phyloP scores from a whole-genome alignment of 1,140 invertebrate genomes.

The Camponotus floridanus region DNA sequence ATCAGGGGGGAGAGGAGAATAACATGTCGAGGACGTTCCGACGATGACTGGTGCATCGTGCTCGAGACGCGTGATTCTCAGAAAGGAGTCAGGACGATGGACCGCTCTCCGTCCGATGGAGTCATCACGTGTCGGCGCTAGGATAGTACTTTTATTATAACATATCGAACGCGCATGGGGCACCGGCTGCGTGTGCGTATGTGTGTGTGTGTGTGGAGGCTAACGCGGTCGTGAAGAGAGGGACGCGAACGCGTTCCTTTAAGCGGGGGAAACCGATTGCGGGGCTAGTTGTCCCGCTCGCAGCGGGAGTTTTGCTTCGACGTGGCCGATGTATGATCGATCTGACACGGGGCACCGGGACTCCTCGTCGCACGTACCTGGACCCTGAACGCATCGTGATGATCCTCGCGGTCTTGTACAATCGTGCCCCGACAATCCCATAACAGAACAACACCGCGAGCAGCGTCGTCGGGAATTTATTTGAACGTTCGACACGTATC shows the following conservation, averaged over 20 bases:
- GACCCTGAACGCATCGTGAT: slow-evolving; percentile 17
- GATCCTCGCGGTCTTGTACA: slow-evolving; percentile 31
- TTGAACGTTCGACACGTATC: neutral
- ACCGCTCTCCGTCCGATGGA: slow-evolving; percentile 68
- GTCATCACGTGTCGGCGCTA: slow-evolving; percentile 78
- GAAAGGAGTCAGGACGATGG: slow-evolving; percentile 65
- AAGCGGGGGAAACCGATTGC: slow-evolving; percentile 72
- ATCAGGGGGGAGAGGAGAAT: slow-evolving; percentile 56
- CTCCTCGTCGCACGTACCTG: slow-evolving; percentile 68
- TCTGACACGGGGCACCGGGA: slow-evolving; percentile 75
- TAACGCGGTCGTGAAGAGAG: slow-evolving; percentile 2
- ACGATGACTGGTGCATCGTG: slow-evolving; percentile 77
- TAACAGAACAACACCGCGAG: slow-evolving; percentile 44
- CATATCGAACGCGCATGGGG: slow-evolving; percentile 72
- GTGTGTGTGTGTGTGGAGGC: no score
- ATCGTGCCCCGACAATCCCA: slow-evolving; percentile 26
- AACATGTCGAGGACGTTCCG: slow-evolving; percentile 75
- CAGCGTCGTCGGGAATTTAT: slow-evolving; percentile 41
- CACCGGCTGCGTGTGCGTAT: slow-evolving; percentile 31
- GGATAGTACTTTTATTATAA: slow-evolving; percentile 79
- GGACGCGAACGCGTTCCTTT: slow-evolving; percentile 62
- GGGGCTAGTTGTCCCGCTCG: slow-evolving; percentile 77
- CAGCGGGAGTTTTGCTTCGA: slow-evolving; percentile 71
- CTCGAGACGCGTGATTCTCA: slow-evolving; percentile 73
- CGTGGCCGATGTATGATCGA: slow-evolving; percentile 75